Conservation (phyloP, 1,140 invertebrate genomes). For the Macrosteles quadrilineatus region DNA sequence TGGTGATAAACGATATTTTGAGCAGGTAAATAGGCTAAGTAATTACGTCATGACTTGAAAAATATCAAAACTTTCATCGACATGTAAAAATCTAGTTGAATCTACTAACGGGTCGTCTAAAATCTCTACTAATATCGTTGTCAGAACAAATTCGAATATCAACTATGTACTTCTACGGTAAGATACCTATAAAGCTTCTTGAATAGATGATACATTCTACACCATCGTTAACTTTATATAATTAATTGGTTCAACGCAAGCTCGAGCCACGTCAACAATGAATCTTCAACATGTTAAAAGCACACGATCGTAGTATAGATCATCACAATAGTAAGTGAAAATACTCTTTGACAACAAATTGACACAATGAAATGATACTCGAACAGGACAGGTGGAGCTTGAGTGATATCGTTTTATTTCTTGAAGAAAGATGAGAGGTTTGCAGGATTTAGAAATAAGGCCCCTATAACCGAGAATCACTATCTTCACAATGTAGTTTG, state of each 20-base stretch:
- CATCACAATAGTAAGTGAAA: too few relatives aligned
- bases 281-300: too few relatives aligned
- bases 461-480: conserved; percentile 1
- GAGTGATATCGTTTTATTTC: too few relatives aligned
- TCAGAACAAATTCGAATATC: conserved; percentile 5
- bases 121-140: conserved; percentile 5
- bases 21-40: conserved; percentile 40
- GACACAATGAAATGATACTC: too few relatives aligned
- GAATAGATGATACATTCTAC: not conserved
- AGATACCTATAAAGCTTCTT: conserved; percentile 18
- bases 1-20: conserved; percentile 39
- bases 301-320: too few relatives aligned
- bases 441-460: not conserved
- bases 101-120: not conserved
- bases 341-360: too few relatives aligned
- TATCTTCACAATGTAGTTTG: not conserved
- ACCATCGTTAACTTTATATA: too few relatives aligned
- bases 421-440: too few relatives aligned
- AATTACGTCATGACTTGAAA: conserved; percentile 38
- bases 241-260: too few relatives aligned
- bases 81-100: conserved; percentile 22
- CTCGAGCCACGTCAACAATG: too few relatives aligned
- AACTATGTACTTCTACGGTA: conserved; percentile 3
- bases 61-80: conserved; percentile 37
- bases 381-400: too few relatives aligned